These are phyloP conservation scores for Bubo bubo DNA, from an alignment of 2,113 vertebrate genomes.

Conservation along the genomic window DNA sequence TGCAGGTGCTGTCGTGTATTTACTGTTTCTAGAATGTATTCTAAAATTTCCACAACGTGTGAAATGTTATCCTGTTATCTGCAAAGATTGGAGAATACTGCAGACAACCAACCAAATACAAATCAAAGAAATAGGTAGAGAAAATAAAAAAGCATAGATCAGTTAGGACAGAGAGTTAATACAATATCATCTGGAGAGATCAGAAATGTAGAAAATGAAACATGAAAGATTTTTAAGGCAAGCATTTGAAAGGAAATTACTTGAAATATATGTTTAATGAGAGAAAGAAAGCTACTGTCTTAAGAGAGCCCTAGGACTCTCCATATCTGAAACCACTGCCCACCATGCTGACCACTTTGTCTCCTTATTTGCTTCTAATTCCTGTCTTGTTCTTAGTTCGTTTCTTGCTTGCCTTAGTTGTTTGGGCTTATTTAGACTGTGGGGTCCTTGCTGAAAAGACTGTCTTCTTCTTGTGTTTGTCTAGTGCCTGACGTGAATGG, in stretches of 20 bases:
- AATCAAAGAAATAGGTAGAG: background rate
- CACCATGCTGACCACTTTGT: background rate
- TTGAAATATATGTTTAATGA: background rate
- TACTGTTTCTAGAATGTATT: background rate
- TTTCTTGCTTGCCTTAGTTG: background rate
- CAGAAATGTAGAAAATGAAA: background rate
- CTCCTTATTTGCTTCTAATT: background rate
- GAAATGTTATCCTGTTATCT: background rate
- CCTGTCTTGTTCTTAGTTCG: background rate
- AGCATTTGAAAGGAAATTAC: background rate
- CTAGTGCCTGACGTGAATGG: background rate
- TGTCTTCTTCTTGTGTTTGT: background rate
- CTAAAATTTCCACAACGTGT: background rate
- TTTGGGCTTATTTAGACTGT: background rate
- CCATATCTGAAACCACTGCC: background rate
- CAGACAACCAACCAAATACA: background rate
- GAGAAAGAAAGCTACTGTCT: background rate
- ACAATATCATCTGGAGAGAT: background rate
- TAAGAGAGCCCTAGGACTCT: background rate
- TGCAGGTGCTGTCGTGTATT: background rate
- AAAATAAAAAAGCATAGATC: background rate
- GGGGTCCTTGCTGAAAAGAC: background rate
- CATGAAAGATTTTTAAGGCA: background rate
- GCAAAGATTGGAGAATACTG: background rate
- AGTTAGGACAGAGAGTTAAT: background rate